phyloP scores from a whole-genome alignment of 2,113 vertebrate genomes.

The Meles meles region DNA sequence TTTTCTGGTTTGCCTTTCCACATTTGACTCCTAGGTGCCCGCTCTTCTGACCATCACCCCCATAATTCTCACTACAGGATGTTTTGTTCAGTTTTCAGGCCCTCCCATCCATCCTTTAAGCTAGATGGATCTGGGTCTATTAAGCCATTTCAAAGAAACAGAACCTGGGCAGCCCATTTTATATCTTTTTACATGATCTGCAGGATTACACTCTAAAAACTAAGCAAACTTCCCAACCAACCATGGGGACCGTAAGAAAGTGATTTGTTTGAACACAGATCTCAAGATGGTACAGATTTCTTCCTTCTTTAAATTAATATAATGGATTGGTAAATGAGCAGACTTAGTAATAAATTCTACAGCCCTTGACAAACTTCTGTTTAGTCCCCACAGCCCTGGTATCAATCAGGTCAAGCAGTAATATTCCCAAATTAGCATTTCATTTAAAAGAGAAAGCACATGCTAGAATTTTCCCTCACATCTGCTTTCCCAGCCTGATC shows the following conservation, averaged over 20 bases:
- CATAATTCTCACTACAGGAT: fast-evolving
- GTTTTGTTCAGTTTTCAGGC: neutral
- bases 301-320: slow-evolving; percentile 64
- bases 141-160: fast-evolving
- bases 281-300: slow-evolving; percentile 42
- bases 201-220: neutral
- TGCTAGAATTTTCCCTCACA: neutral
- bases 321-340: slow-evolving; percentile 58
- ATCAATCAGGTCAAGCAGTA: neutral
- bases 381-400: neutral
- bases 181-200: neutral
- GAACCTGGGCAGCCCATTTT: fast-evolving
- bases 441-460: slow-evolving; percentile 21
- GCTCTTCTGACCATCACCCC: fast-evolving
- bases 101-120: too few relatives aligned
- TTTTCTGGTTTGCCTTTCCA: neutral
- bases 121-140: fast-evolving
- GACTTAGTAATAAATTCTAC: slow-evolving; percentile 56
- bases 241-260: slow-evolving; percentile 7
- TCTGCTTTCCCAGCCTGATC: slow-evolving; percentile 4
- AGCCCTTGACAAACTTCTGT: slow-evolving; percentile 56
- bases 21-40: fast-evolving
- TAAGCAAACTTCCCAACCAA: neutral
- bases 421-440: slow-evolving; percentile 19
- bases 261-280: slow-evolving; percentile 30